Evolutionary conservation across 1,140 invertebrate species (phyloP), one percentile per base, ranked within the genome.

Genomic region (Bombus sibiricus): DNA sequence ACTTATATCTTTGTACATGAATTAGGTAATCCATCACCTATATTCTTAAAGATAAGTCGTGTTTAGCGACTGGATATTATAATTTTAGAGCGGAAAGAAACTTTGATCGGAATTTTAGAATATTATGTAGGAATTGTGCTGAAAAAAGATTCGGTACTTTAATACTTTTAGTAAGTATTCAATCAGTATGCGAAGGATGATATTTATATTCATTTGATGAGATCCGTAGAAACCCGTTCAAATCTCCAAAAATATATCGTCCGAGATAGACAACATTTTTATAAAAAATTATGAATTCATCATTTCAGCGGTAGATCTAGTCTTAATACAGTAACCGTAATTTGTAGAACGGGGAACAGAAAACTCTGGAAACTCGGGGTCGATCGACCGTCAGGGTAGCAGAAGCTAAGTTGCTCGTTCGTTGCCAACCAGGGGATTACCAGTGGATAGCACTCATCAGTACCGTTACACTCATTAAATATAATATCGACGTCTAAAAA

Each of bases 401-500:
- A 37, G 39, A 41, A 57, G 12, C 47, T 66, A 81, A 71, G 59
- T 74, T 81, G 57, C 25, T 53, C 66, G 41, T 75, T 37, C 74
- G 18, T 41, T 3, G 22, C 53, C 59, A 57, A n/a, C 43, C 39
- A 39, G 6, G 34, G 37, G 62, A 59, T 64, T 62, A 37, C 34
- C 18, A 13, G 41, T 47, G 74, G 32, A 62, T 62, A 57, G 66
- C 9, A 59, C 68, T 53, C 32, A 39, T n/a, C 47, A 53, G 41
- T 72, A 81, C 72, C 85, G 85, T 83, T 86, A 83, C 69, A 12
- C 68, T 74, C 83, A 64, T 87, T 87, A 83, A 83, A 83, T 69
- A 57, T 69, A 83, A 59, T 83, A 72, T 64, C 39, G 39, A 12
- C 28, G 59, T 57, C 41, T 53, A 64, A 83, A 83, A 71, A 77